Base-by-base conservation (phyloP, 2,888 invertebrate species). In the Panopea generosa region DNA sequence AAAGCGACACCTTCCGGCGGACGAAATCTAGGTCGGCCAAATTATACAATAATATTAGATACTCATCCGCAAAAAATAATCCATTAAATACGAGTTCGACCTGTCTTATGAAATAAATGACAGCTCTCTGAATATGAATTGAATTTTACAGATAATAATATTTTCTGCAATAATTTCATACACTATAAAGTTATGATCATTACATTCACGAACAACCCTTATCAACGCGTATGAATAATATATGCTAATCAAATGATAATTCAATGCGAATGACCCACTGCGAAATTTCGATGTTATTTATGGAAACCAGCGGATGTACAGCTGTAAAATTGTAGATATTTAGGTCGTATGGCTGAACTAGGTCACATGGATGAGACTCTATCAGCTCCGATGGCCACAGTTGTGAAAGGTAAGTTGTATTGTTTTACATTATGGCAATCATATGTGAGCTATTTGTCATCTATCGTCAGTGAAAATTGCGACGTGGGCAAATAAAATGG, bases 311-410 rank as follows among this genome's bases (percentile, higher is more conserved):
- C 85, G 84, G 85, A 86, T 86, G 82, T 82, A 77, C 79, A 77
- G 82, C 77, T 83, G 82, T 86, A 80, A 84, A n/a, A 83, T 82
- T 72, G 82, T 82, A 77, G 82, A 82, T 86, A 85, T 86, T 86
- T 84, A 82, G 86, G 85, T 86, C 85, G 86, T 79, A 77, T 81
- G 83, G 84, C 82, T 84, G 81, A 84, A 86, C 73, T 86, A 82
- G 86, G 87, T 82, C 84, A 86, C 73, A 77, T 85, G 79, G 80
- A 85, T 84, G 87, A 84, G 82, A 77, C 82, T 69, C 75, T 79
- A 68, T 76, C 73, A 79, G 72, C 83, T 75, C 77, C 73, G 57
- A 85, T 87, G 86, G 82, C 85, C 77, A 78, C 82, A 45, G 82
- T 84, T 29, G 78, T 79, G 73, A 84, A 84, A 84, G 87, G 88